Evolutionary conservation across 2,888 invertebrate species (phyloP).

Genomic region (Dynastes grantii): DNA sequence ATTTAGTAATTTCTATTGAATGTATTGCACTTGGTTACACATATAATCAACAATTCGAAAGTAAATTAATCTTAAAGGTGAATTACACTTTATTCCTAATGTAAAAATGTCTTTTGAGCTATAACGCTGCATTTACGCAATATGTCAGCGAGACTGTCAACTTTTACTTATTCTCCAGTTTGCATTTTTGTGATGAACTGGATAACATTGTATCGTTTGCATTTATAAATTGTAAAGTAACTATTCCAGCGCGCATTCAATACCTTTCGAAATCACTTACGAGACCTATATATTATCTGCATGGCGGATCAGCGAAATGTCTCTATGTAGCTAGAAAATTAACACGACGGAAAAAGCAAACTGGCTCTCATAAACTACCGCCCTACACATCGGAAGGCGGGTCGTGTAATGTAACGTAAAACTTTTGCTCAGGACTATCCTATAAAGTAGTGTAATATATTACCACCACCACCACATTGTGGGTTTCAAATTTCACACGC

Average conservation of each 20-base stretch:
- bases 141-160: conserved; percentile 9
- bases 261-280: conserved; percentile 31
- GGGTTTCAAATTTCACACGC: conserved; percentile 66
- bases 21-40: too few species aligned
- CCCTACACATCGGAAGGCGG: background rate
- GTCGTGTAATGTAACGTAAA: background rate
- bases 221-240: background rate
- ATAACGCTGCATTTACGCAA: conserved; percentile 1
- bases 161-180: conserved; percentile 23
- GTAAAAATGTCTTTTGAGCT: background rate
- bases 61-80: too few species aligned
- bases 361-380: conserved; percentile 13
- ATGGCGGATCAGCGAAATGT: background rate
- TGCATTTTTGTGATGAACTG: conserved; percentile 11
- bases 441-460: conserved; percentile 41
- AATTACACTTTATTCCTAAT: too few species aligned
- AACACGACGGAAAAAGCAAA: background rate
- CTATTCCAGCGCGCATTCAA: background rate
- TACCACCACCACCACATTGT: conserved; percentile 60
- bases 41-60: too few species aligned
- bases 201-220: conserved; percentile 16
- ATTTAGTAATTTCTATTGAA: too few species aligned
- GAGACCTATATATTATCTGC: background rate
- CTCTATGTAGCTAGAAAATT: conserved; percentile 1
- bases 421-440: conserved; percentile 28